Evolutionary conservation across 2,888 invertebrate species (phyloP), one percentile per base, ranked within the genome.

Genomic region (Chydorus sphaericus): DNA sequence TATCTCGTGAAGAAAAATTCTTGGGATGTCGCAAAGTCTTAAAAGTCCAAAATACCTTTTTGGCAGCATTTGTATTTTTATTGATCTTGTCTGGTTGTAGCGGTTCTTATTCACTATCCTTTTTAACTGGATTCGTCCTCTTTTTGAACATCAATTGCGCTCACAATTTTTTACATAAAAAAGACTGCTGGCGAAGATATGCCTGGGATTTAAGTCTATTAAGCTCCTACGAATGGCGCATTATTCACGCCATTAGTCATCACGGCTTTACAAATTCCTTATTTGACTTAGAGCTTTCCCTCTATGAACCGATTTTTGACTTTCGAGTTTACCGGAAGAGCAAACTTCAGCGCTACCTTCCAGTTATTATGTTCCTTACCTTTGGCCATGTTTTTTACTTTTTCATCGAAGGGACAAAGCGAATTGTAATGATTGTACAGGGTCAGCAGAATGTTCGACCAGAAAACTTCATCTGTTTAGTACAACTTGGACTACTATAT

Each of bases 151-250:
- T 75, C 0, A 75, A 82, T 11, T 73, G 75, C 2, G 77, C 81
- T 0, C 88, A 88, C 66, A 88, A 87, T 66, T 88, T 80, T 65
- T 79, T 85, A 62, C 88, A 88, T 65, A 77, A 78, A 63, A 77
- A 74, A 58, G 80, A 85, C 57, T 85, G 80, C 66, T 84, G 82
- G 75, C 77, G 85, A 57, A 85, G 85, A 82, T 83, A 81, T 64
- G 77, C 83, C 58, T 83, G 84, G 63, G 83, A 86, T 64, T 69
- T 88, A 59, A 75, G 77, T 20, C 66, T 80, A 61, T 73, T 83
- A 75, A 79, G 80, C 2, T 78, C 80, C 53, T 73, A 55, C 66
- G 79, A 83, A 60, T 87, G 84, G 77, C 75, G 86, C 58, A 77
- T 87, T 37, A 80, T 80, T 0, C 88, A 88, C 64, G 80, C 74